Base-by-base conservation (phyloP, 2,113 vertebrate species). In the Ctenodactylus gundi region DNA sequence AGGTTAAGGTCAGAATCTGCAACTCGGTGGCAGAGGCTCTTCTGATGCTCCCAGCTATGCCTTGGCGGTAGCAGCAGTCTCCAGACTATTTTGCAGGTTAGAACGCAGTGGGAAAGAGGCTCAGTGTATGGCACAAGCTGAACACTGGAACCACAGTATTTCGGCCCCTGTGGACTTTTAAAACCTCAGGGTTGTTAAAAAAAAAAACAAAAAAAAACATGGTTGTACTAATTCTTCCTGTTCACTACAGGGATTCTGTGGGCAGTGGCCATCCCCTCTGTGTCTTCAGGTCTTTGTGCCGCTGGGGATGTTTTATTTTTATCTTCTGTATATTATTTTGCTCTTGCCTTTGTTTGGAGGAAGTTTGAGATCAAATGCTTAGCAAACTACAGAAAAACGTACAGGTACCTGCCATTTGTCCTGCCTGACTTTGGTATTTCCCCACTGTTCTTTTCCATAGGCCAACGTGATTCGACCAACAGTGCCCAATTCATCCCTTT, bases 271-370 rank as follows among this genome's bases (percentile, higher is more conserved):
- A 14, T 27, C 60, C n/a, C 57, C 44, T 31, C 9, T 29, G 60
- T 23, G 57, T 4, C 12, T 39, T 68, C 25, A 65, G 51, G 23
- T 51, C n/a, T 67, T 77, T 65, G 36, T 51, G 53, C 23, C 44
- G 29, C 4, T 17, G 58, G 57, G 86, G 20, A 29, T 85, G 20
- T 39, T 25, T 91, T 60, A n/a, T 49, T 70, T 67, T 53, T 17
- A 80, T 51, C 29, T 29, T 53, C 58, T 85, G 39, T 27, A 65
- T 25, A 44, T 67, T 67, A 57, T 34, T 95, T 95, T 90, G 55
- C 36, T 77, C 67, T 81, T 84, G 57, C 29, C 31, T 75, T 97
- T 72, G 34, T 70, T 86, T 91, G 84, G 17, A 58, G 27, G 46
- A 64, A n/a, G 25, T 93, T 46, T 70, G n/a, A 82, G 68, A 46